These are phyloP conservation scores for Nasua narica DNA, from an alignment of 2,797 vertebrate genomes.

Conservation along the genomic window DNA sequence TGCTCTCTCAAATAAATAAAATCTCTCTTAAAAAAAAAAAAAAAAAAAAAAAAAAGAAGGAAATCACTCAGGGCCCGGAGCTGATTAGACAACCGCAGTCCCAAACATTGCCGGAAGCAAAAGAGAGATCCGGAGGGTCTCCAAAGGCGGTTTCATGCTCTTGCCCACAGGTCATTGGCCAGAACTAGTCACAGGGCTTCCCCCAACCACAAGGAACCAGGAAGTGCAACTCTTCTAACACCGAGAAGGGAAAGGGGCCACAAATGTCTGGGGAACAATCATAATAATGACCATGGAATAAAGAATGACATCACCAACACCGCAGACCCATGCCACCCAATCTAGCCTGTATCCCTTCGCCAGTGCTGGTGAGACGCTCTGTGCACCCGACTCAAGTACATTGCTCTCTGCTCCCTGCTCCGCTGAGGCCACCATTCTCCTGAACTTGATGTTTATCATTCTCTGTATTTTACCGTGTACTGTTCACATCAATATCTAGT, in stretches of 20 bases:
- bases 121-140: not conserved
- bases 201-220: not conserved
- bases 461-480: not conserved
- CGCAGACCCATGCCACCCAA: too few species aligned
- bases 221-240: not conserved
- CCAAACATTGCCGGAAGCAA: not conserved
- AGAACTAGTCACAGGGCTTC: not conserved
- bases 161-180: not conserved
- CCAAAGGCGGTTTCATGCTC: not conserved
- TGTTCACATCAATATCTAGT: not conserved
- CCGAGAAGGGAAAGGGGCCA: not conserved
- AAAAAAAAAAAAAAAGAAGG: not conserved
- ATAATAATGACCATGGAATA: not conserved
- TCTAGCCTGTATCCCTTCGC: not conserved
- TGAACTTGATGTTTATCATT: not conserved
- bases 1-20: too few species aligned
- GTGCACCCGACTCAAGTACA: not conserved
- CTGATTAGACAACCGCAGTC: not conserved
- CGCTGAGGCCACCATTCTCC: not conserved
- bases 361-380: not conserved
- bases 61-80: not conserved
- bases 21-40: too few species aligned
- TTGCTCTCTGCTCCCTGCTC: not conserved
- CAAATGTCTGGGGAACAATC: not conserved
- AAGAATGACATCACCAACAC: not conserved